phyloP scores from a whole-genome alignment of 2,797 vertebrate genomes.

The Dryobates pubescens region DNA sequence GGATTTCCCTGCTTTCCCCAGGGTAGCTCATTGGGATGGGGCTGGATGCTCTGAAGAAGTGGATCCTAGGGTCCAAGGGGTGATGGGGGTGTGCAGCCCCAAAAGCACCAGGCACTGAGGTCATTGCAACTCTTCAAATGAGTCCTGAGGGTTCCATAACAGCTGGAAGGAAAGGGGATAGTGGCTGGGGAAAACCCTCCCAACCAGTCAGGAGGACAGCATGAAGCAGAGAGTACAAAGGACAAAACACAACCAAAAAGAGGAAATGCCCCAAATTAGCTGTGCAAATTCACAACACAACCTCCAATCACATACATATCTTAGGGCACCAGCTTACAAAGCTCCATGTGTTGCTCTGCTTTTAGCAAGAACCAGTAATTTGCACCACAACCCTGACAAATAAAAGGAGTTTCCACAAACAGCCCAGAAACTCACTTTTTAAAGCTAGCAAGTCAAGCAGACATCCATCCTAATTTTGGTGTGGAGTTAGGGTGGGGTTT shows the following conservation, averaged over 20 bases:
- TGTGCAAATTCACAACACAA: no score
- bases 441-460: background rate
- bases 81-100: background rate
- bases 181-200: background rate
- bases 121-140: background rate
- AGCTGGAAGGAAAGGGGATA: background rate
- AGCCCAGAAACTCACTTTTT: background rate
- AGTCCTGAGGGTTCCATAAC: background rate
- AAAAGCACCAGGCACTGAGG: fast-evolving
- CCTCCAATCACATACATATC: fast-evolving
- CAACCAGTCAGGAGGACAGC: background rate
- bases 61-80: background rate
- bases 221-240: background rate
- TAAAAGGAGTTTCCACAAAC: background rate
- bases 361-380: background rate
- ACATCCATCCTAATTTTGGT: fast-evolving
- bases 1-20: background rate
- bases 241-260: background rate
- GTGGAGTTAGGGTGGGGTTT: background rate
- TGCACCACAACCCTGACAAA: background rate
- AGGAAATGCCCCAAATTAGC: fast-evolving
- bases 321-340: background rate
- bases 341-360: background rate
- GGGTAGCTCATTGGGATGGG: background rate
- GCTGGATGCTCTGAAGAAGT: background rate